Evolutionary conservation across 1,140 invertebrate species (phyloP).

Genomic region (Hylaeus anthracinus): DNA sequence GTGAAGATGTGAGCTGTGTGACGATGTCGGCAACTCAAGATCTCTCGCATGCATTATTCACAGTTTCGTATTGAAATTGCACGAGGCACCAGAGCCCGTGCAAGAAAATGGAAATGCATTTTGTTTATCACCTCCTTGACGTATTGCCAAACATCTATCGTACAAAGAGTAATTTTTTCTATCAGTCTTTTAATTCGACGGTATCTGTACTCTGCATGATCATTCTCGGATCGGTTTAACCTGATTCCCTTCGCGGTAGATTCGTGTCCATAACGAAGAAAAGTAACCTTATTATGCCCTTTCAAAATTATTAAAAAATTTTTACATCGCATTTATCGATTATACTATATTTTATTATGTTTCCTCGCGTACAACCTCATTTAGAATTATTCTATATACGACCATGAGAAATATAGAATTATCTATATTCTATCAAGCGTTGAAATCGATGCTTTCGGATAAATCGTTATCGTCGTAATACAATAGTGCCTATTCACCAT

Average conservation of each 20-base stretch:
- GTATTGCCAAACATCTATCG: constrained; percentile 59
- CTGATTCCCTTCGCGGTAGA: not conserved
- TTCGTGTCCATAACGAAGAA: too few species aligned
- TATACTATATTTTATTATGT: too few species aligned
- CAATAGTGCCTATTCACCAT: constrained; percentile 43
- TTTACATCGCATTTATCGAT: too few species aligned
- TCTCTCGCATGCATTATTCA: constrained; percentile 75
- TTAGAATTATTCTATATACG: too few species aligned
- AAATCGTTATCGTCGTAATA: too few species aligned
- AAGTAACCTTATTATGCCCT: too few species aligned
- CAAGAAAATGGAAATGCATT: constrained; percentile 68
- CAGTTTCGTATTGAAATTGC: constrained; percentile 76
- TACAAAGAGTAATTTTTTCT: constrained; percentile 48
- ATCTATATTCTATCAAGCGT: too few species aligned
- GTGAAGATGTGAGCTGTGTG: constrained; percentile 73
- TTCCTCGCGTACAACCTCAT: too few species aligned
- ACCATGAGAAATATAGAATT: too few species aligned
- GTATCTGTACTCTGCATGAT: constrained; percentile 26
- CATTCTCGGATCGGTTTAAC: constrained; percentile 21
- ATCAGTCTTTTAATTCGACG: constrained; percentile 34
- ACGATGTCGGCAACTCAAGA: constrained; percentile 68
- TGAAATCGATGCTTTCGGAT: too few species aligned
- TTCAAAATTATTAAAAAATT: too few species aligned
- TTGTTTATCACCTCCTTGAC: constrained; percentile 64
- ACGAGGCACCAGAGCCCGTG: constrained; percentile 54